phyloP scores from a whole-genome alignment of 2,113 vertebrate species.

The Callaeas wilsoni region DNA sequence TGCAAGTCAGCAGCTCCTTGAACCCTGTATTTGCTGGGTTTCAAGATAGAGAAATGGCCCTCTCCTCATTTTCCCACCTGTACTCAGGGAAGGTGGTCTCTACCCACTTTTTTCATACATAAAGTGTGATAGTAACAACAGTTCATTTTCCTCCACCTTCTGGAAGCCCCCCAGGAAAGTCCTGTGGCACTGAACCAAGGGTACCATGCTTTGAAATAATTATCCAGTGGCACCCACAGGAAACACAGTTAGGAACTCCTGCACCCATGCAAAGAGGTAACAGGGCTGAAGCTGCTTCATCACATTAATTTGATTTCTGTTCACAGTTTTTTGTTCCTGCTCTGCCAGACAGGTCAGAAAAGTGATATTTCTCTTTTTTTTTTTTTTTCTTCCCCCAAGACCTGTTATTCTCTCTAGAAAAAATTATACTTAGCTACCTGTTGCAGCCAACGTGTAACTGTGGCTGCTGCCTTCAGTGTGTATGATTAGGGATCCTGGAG shows the following conservation, averaged over 20 bases:
- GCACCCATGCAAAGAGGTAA: rapidly evolving
- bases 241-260: background rate
- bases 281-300: background rate
- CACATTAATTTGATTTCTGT: background rate
- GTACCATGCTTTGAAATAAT: background rate
- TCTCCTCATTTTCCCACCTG: background rate
- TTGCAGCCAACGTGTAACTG: background rate
- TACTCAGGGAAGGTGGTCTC: background rate
- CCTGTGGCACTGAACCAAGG: background rate
- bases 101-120: background rate
- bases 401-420: background rate
- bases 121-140: background rate
- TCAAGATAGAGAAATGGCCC: background rate
- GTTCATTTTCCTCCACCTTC: background rate
- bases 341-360: background rate
- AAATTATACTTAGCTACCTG: background rate
- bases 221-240: background rate
- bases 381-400: rapidly evolving
- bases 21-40: background rate
- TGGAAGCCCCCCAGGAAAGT: rapidly evolving
- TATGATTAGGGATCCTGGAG: background rate
- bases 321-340: background rate
- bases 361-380: background rate
- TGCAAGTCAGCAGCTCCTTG: background rate
- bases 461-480: background rate